These are phyloP conservation scores for Anastrepha ludens DNA, from an alignment of 1,140 invertebrate species.

Conservation along the genomic window DNA sequence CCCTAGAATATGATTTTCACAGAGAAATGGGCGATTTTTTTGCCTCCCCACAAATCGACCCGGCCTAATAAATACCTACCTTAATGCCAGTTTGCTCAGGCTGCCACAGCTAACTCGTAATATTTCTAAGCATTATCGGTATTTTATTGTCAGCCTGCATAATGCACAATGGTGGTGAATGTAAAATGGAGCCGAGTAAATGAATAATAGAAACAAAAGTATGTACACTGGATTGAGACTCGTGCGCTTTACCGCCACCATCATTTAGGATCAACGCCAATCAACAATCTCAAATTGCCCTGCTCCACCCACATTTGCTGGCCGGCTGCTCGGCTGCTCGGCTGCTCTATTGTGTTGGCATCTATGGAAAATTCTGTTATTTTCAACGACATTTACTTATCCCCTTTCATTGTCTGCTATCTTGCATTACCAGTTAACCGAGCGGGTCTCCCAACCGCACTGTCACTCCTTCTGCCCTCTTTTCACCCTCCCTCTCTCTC, in stretches of 20 bases:
- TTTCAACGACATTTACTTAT: not conserved
- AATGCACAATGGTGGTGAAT: not conserved
- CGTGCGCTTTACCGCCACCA: not conserved
- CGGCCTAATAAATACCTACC: too few species aligned
- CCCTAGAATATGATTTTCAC: too few species aligned
- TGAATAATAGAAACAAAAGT: too few species aligned
- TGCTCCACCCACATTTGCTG: not conserved
- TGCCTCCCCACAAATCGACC: too few species aligned
- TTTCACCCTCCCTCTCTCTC: not conserved
- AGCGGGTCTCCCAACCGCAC: too few species aligned
- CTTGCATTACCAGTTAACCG: not conserved
- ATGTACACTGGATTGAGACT: not conserved
- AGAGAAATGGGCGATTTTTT: too few species aligned
- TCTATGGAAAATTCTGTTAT: not conserved
- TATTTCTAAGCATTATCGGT: not conserved
- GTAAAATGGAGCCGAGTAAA: too few species aligned
- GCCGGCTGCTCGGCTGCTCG: not conserved
- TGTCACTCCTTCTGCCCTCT: not conserved
- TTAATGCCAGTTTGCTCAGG: not conserved
- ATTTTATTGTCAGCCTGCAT: not conserved
- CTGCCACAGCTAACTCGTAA: not conserved
- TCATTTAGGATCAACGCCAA: conserved; percentile 15
- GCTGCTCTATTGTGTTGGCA: not conserved
- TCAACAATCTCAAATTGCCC: not conserved
- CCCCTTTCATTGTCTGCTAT: not conserved